These are phyloP conservation scores for Chloropsis cyanopogon DNA, from an alignment of 2,113 vertebrate genomes.

Conservation along the genomic window DNA sequence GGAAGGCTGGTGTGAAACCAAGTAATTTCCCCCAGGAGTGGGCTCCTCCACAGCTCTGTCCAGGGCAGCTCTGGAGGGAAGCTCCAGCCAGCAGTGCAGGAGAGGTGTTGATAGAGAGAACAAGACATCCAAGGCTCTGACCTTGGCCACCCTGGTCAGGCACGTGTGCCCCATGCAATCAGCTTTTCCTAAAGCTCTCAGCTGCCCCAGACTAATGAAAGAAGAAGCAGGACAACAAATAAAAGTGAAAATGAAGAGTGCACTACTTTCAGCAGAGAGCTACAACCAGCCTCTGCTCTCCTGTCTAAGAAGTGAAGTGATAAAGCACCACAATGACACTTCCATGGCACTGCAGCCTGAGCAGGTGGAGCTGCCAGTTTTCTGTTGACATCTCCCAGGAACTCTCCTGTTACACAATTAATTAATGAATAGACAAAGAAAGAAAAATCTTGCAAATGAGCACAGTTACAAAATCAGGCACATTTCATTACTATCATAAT, in stretches of 20 bases:
- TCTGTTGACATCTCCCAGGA: neutral
- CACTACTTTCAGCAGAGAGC: neutral
- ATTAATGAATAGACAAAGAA: neutral
- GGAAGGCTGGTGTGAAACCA: neutral
- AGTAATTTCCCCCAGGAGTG: conserved; percentile 9
- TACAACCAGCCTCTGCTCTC: neutral
- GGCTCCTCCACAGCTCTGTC: neutral
- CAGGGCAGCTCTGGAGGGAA: neutral
- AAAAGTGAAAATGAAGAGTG: neutral
- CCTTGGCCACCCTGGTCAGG: neutral
- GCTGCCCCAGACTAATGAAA: neutral
- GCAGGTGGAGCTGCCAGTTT: neutral
- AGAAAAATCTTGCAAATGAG: neutral
- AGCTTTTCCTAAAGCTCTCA: neutral
- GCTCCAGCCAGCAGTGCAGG: neutral
- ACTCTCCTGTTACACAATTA: neutral
- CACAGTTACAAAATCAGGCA: neutral
- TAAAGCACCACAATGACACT: neutral
- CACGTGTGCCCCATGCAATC: neutral
- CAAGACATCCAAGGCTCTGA: neutral
- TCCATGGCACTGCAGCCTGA: neutral
- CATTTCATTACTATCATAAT: neutral
- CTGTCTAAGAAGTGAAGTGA: neutral
- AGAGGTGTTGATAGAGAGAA: conserved; percentile 23
- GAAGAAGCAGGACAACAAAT: neutral